Conservation (phyloP, 2,888 invertebrate species). For the Nezara viridula region DNA sequence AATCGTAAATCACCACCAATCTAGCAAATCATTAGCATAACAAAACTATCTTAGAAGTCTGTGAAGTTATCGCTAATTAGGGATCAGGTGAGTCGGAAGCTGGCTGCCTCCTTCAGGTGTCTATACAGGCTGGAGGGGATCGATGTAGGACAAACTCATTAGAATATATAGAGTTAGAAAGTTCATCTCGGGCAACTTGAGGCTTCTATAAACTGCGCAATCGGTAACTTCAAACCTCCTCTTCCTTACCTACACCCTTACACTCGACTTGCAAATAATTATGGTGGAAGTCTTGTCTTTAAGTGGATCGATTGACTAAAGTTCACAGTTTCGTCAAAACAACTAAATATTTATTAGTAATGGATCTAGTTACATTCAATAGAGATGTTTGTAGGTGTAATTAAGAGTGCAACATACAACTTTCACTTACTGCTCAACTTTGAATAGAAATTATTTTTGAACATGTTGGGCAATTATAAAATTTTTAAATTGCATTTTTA, state of each 20-base stretch:
- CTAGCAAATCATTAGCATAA: not conserved
- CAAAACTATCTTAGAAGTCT: not conserved
- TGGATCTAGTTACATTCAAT: too few species aligned
- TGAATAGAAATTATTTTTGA: too few species aligned
- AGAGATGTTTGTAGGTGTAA: too few species aligned
- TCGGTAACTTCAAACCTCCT: not conserved
- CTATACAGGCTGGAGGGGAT: not conserved
- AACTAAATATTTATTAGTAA: not conserved
- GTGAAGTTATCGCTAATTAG: not conserved
- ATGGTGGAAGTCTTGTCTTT: not conserved
- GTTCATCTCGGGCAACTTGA: slow-evolving; percentile 33
- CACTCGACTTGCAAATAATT: slow-evolving; percentile 15
- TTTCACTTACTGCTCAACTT: too few species aligned
- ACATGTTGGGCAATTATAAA: too few species aligned
- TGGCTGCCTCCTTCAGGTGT: slow-evolving; percentile 29
- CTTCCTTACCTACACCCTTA: not conserved
- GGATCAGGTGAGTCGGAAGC: not conserved
- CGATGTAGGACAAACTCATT: slow-evolving; percentile 48
- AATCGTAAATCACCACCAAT: not conserved
- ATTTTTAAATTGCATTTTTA: too few species aligned
- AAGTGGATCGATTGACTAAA: not conserved
- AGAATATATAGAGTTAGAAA: slow-evolving; percentile 43
- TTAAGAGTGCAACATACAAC: too few species aligned
- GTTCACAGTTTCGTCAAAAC: not conserved
- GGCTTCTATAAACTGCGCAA: not conserved